These are phyloP conservation scores for Xiphophorus birchmanni DNA, from an alignment of 2,797 vertebrate genomes.

Conservation along the genomic window DNA sequence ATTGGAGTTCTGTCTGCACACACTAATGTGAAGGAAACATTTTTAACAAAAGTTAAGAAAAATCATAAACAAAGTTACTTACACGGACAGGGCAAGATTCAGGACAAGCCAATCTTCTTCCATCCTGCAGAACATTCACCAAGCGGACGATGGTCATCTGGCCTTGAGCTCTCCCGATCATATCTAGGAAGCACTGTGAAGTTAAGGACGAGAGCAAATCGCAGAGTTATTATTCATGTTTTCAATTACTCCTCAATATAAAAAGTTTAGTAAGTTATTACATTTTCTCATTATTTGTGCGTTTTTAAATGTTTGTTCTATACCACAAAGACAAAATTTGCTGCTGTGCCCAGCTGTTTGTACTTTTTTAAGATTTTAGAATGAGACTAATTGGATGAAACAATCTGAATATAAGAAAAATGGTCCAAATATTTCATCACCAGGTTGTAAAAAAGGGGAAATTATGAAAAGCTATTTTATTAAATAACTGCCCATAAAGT, in stretches of 20 bases:
- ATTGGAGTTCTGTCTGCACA: background rate
- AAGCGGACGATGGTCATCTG: slow-evolving; percentile 94
- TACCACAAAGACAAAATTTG: background rate
- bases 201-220: background rate
- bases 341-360: background rate
- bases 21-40: background rate
- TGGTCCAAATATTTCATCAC: background rate
- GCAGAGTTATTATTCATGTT: background rate
- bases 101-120: slow-evolving; percentile 87
- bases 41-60: background rate
- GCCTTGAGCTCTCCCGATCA: slow-evolving; percentile 91
- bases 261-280: background rate
- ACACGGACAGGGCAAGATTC: slow-evolving; percentile 86
- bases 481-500: background rate
- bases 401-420: background rate
- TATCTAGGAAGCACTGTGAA: slow-evolving; percentile 87
- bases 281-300: background rate
- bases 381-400: background rate
- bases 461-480: background rate
- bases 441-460: too few species aligned
- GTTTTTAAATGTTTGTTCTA: background rate
- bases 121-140: slow-evolving; percentile 86
- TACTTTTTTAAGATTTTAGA: background rate
- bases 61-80: slow-evolving; percentile 29
- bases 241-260: background rate